These are phyloP conservation scores for Vicugna pacos DNA, from an alignment of 2,113 vertebrate species.

Conservation along the genomic window DNA sequence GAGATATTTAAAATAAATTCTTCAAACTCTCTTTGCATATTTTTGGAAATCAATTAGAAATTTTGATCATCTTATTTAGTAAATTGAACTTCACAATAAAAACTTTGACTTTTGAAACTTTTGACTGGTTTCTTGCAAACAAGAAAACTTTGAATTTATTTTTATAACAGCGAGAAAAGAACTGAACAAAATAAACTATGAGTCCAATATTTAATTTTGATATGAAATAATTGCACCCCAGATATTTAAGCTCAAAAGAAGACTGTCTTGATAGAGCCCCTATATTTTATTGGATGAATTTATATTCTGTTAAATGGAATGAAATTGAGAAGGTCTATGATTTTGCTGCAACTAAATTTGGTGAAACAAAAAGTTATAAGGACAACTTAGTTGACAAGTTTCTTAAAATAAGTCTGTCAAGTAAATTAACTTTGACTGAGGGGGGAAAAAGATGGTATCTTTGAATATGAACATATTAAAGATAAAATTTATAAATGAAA, in stretches of 20 bases:
- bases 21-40: not conserved
- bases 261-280: not conserved
- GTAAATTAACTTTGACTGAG: not conserved
- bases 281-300: not conserved
- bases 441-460: not conserved
- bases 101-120: not conserved
- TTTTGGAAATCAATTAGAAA: conserved; percentile 7
- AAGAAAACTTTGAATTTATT: conserved; percentile 25
- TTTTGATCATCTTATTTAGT: not conserved
- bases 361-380: not conserved
- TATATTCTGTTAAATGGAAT: not conserved
- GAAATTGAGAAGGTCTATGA: not conserved
- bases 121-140: not conserved
- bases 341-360: not conserved
- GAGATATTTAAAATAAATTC: not conserved
- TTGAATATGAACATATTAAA: not conserved
- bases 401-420: not conserved
- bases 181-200: not conserved
- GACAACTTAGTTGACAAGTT: not conserved
- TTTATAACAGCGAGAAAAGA: not conserved
- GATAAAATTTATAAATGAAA: not conserved
- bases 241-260: not conserved
- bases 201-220: not conserved
- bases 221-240: not conserved
- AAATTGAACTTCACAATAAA: not conserved